Evolutionary conservation across 2,113 vertebrate genomes (phyloP), one percentile per base, ranked within the genome.

Genomic region (Oryzias woworae): DNA sequence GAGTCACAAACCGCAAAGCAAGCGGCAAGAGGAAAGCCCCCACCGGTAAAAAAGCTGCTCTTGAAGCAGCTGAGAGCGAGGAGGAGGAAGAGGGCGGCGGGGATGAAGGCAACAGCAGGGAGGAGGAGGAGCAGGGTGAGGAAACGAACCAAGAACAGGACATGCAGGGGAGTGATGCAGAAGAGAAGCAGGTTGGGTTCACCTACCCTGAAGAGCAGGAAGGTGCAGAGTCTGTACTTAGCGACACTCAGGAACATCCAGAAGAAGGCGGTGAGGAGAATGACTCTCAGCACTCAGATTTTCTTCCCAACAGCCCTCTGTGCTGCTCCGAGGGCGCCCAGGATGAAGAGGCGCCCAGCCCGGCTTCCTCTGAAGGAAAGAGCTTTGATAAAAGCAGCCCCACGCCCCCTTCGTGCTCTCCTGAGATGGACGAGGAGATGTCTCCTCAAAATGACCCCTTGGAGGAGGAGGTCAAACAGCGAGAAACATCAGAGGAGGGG

Each of bases 21-120:
- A 71, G 83, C 1, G 87, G 85, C 17, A 97, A 93, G 88, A 92
- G 94, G 89, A 96, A 95, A 87, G 88, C 92, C 53, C 53, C 91
- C 14, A 74, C 80, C 42, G 93, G 90, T 71, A 77, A 87, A 31
- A 88, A 86, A 55, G 50, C 43, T 17, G 82, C 91, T 28, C 85
- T 91, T 24, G 90, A 92, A 66, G 64, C 88, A 0, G 83, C 87
- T 53, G 83, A 70, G 3, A 80, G 80, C n/a, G 92, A 92, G 71
- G 92, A 93, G 16, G 53, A 88, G 4, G 86, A 74, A 3, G 84
- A 83, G 7, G 76, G 23, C 0, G 77, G 79, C 0, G 58, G 42
- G 2, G 55, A 43, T 1, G 66, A 75, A 4, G 45, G 44, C 14
- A 15, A 75, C 4, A 45, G 44, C 14, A 15, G 22, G 2, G 66